Evolutionary conservation across 2,113 vertebrate genomes (phyloP).

Genomic region (Rhegmatorhina hoffmannsi): DNA sequence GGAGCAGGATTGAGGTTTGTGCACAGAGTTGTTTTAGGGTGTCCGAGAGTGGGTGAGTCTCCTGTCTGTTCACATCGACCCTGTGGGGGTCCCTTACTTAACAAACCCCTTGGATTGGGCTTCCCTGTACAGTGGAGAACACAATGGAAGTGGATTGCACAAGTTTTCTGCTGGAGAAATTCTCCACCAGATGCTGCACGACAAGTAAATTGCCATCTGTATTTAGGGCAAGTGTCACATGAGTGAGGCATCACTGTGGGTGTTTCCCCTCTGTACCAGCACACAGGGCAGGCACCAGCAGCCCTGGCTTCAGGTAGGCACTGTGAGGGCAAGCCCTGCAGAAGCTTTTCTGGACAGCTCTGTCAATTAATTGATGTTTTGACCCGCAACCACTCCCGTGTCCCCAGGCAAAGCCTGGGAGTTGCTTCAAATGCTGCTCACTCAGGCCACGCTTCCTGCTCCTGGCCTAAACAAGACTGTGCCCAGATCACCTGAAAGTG

Average conservation of each 20-base stretch:
- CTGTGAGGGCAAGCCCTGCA: not conserved
- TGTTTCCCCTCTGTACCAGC: not conserved
- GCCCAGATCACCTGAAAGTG: not conserved
- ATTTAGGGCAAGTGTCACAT: not conserved
- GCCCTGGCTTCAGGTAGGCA: too few relatives aligned
- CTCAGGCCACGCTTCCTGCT: not conserved
- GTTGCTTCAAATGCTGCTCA: not conserved
- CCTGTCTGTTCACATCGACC: fast-evolving
- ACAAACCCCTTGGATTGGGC: not conserved
- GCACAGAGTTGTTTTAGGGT: not conserved
- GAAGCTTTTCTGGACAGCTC: not conserved
- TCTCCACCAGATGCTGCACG: not conserved
- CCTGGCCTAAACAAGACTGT: not conserved
- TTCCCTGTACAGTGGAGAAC: not conserved
- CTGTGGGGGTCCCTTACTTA: fast-evolving
- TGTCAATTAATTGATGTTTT: not conserved
- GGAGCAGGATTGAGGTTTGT: not conserved
- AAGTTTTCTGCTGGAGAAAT: not conserved
- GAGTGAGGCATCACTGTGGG: not conserved
- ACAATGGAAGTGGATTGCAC: fast-evolving
- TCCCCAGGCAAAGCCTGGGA: not conserved
- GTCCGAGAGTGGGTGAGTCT: not conserved
- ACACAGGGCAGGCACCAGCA: not conserved
- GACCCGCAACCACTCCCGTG: not conserved
- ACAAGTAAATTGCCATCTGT: not conserved